Base-by-base conservation (phyloP, 92 coral and sea anemone genomes). In the Porites lobata region DNA sequence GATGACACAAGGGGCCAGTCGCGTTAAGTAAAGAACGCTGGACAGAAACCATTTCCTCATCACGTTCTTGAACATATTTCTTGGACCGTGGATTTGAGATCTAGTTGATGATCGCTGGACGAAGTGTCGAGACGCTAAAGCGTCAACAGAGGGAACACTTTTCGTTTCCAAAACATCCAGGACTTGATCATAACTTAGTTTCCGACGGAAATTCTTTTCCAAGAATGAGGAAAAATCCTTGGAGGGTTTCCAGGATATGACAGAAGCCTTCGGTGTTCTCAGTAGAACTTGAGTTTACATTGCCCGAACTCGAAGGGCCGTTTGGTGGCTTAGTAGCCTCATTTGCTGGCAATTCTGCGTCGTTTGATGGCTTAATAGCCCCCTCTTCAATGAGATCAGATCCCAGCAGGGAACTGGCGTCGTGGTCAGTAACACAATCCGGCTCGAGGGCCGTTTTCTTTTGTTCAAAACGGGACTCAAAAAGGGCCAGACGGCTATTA, bases 41-140 rank as follows among this genome's bases (percentile, higher is more conserved):
- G 14, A 88, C 79, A 22, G 84, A 85, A 24, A 62, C 78, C 52
- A 78, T 17, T 69, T 87, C 91, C 19, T 79, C 79, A 76, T 71
- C 91, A 24, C 76, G 81, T 54, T 86, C 90, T 61, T 87, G 86
- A 62, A 77, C 79, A 22, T 50, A 29, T 64, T 87, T 80, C 3
- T 62, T 78, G 22, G 79, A 75, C 15, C 19, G 4, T n/a, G 18
- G 6, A 21, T 6, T 9, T 6, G 15, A 53, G n/a, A 75, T 75
- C 22, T 53, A 50, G 24, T 75, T 52, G 6, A 19, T 1, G 47
- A 75, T 20, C 22, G 65, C 9, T 1, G 9, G 8, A 6, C 52
- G n/a, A 13, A 75, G 24, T 11, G n/a, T 52, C 1, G 65, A n/a
- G 22, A 21, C 22, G 22, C 22, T 21, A 1, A 47, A 9, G 18